phyloP scores from a whole-genome alignment of 2,113 vertebrate genomes.

The Hemicordylus capensis region DNA sequence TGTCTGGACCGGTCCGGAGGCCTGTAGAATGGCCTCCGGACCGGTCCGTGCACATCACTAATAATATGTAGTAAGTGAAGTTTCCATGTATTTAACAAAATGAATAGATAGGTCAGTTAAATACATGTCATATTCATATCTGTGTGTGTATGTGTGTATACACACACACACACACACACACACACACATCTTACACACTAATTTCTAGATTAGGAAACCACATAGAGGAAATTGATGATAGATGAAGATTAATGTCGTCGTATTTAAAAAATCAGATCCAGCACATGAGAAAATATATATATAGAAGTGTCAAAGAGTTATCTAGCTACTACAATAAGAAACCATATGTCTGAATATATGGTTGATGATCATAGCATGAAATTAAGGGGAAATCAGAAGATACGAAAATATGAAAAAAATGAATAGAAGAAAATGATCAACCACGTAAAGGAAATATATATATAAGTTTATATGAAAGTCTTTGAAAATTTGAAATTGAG shows the following conservation, averaged over 20 bases:
- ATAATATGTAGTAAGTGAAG: neutral
- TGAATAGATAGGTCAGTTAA: neutral
- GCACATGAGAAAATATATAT: neutral
- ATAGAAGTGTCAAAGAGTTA: neutral
- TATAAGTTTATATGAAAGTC: neutral
- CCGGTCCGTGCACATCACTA: too few relatives aligned
- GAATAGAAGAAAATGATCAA: neutral
- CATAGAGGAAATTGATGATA: neutral
- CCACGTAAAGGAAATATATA: neutral
- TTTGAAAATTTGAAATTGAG: too few relatives aligned
- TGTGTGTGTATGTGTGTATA: too few relatives aligned
- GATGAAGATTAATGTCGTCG: rapidly evolving
- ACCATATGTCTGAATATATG: neutral
- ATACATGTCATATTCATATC: neutral
- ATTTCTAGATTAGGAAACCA: constrained; percentile 13
- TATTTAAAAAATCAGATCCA: neutral
- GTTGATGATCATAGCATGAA: neutral
- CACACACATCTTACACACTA: neutral
- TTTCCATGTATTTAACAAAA: neutral
- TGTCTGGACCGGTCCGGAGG: too few relatives aligned
- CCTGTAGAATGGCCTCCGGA: too few relatives aligned
- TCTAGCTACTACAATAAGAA: neutral
- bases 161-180: too few relatives aligned
- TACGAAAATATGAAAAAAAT: neutral
- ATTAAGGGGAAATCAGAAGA: neutral